A percentile compares a stretch with the other conserved stretches of the same genome.
phyloP scores from a whole-genome alignment of 2,797 vertebrate species.

The Tauraco hartlaubi region DNA sequence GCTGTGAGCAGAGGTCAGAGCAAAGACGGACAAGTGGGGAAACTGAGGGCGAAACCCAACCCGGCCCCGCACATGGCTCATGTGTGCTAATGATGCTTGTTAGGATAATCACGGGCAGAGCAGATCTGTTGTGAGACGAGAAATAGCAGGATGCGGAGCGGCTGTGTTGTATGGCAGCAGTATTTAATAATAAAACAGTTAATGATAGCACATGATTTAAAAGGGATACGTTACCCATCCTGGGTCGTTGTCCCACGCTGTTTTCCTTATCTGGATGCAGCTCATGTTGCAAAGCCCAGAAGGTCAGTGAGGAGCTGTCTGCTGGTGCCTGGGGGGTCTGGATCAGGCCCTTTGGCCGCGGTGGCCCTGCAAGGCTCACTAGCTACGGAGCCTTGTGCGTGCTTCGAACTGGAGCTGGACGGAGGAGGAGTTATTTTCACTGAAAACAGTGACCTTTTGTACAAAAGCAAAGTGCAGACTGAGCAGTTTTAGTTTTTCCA shows the following conservation, averaged over 20 bases:
- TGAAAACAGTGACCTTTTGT: conserved; percentile 43
- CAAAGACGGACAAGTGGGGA: neutral
- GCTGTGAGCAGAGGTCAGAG: neutral
- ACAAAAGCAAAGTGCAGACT: conserved; percentile 33
- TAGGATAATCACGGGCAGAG: neutral
- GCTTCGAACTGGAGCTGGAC: neutral
- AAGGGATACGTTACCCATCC: neutral
- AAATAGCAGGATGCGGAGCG: neutral
- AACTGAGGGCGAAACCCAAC: neutral
- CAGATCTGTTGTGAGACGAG: neutral
- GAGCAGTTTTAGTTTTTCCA: conserved; percentile 20
- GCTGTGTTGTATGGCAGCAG: neutral
- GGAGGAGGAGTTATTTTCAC: neutral
- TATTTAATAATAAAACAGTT: conserved; percentile 34
- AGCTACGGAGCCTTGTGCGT: neutral
- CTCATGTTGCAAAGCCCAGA: neutral
- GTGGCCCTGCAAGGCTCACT: neutral
- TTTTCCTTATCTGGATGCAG: neutral
- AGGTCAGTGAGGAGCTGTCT: neutral
- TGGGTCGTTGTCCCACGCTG: neutral
- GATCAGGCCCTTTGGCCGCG: neutral
- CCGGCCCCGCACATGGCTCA: neutral
- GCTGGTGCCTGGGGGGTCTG: neutral
- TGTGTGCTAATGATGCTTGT: neutral
- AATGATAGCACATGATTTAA: neutral